Base-by-base conservation (phyloP, 2,113 vertebrate species). In the Fregetta grallaria region DNA sequence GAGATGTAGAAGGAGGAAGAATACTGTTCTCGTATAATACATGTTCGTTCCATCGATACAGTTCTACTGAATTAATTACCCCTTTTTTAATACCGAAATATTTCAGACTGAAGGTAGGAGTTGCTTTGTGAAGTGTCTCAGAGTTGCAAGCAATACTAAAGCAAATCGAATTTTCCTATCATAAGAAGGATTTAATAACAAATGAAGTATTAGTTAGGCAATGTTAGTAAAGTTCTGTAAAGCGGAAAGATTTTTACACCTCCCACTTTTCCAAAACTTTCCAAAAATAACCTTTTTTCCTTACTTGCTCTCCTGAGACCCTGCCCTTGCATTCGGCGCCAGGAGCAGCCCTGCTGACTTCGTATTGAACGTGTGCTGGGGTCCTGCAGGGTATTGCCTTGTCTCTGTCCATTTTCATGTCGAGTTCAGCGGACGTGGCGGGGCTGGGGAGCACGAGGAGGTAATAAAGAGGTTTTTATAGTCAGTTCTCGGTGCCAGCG, bases 291-390 rank as follows among this genome's bases (percentile, higher is more conserved):
- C 62, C 13, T 85, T 72, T 65, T 58, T 49, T 12, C 17, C 22
- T 66, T 50, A 10, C 34, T 38, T 47, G 18, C 42, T 84, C 40
- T 62, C 19, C 63, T 15, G 56, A 84, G 78, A 23, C 40, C 23
- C 36, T 34, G 38, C 47, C 49, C 47, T 61, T 13, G 10, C 16
- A 4, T 30, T 44, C 14, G 5, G 68, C 0, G 1, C 62, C n/a
- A 16, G 47, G 27, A 56, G 45, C 10, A 66, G 25, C 66, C 52
- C 67, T 36, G 25, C 45, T 73, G 44, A 21, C 27, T 38, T 26
- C 67, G 45, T 29, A 4, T 18, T 17, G 7, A 53, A 13, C 1
- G 1, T 3, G 1, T 42, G 65, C 44, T 13, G 34, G 7, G 14
- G 17, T 66, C 44, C 16, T 49, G 56, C 49, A n/a, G 53, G 36